phyloP scores from a whole-genome alignment of 2,797 vertebrate genomes.

The Oreochromis mossambicus region DNA sequence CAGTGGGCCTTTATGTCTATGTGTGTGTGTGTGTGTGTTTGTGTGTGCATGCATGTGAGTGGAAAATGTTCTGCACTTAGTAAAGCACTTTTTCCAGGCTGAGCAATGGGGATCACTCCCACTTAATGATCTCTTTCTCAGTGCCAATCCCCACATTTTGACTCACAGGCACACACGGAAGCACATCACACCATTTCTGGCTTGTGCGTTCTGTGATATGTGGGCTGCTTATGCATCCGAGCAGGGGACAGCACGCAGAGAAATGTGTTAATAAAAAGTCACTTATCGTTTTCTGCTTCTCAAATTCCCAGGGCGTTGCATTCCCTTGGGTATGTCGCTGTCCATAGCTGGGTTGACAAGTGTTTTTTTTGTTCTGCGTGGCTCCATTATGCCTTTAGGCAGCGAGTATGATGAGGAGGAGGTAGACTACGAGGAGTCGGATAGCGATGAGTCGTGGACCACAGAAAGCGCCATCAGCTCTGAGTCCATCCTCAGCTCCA shows the following conservation, averaged over 20 bases:
- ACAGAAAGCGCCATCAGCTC: constrained; percentile 99
- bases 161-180: constrained; percentile 32
- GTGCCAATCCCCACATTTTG: constrained; percentile 55
- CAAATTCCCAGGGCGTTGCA: constrained; percentile 12
- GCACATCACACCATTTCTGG: constrained; percentile 8
- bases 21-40: neutral
- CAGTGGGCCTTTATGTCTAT: constrained; percentile 31
- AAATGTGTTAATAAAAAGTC: constrained; percentile 24
- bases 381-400: constrained; percentile 72
- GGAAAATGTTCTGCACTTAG: constrained; percentile 65
- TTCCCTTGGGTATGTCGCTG: neutral
- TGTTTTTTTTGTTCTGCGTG: constrained; percentile 14
- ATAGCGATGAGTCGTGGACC: constrained; percentile 99
- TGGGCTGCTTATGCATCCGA: neutral
- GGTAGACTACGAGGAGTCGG: constrained; percentile 96
- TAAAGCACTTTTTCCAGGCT: constrained; percentile 66
- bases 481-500: constrained; percentile 97
- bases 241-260: neutral
- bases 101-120: constrained; percentile 69
- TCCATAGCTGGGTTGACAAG: constrained; percentile 22
- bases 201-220: constrained; percentile 23
- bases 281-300: neutral
- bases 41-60: constrained; percentile 20
- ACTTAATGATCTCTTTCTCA: constrained; percentile 71
- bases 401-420: constrained; percentile 98